Evolutionary conservation across 2,113 vertebrate genomes (phyloP).

Genomic region (Chionis minor): DNA sequence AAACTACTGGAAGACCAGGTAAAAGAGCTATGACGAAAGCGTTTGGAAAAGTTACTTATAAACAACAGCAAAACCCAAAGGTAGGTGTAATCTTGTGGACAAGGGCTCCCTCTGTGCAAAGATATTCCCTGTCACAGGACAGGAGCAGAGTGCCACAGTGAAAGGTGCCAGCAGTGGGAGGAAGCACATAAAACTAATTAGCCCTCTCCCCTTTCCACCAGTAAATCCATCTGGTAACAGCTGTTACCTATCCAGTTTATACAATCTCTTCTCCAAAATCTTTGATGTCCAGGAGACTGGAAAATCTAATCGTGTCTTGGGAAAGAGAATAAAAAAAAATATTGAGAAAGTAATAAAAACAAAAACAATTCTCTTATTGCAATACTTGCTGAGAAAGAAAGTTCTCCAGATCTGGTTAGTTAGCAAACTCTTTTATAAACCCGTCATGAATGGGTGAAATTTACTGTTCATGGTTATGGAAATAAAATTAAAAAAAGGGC

Average conservation of each 20-base stretch:
- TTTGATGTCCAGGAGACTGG: conserved; percentile 21
- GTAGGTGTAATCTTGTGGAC: neutral
- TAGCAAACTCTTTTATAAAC: neutral
- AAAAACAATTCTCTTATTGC: neutral
- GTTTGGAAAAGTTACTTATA: neutral
- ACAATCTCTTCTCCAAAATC: conserved; percentile 13
- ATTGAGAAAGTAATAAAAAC: conserved; percentile 15
- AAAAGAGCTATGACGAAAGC: neutral
- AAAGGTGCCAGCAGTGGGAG: conserved; percentile 5
- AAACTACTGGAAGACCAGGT: neutral
- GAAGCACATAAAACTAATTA: conserved; percentile 33
- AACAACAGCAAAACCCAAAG: neutral
- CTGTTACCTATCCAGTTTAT: conserved; percentile 45
- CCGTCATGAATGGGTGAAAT: conserved; percentile 4
- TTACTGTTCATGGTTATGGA: neutral
- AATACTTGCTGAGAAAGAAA: neutral
- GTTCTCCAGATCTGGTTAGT: neutral
- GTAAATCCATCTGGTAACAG: conserved; percentile 4
- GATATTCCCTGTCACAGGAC: neutral
- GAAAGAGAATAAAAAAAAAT: conserved; percentile 40
- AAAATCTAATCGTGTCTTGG: neutral
- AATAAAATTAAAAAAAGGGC: neutral
- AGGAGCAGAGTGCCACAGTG: neutral
- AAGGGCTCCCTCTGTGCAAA: conserved; percentile 35
- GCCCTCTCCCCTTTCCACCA: conserved; percentile 18